phyloP scores from a whole-genome alignment of 2,113 vertebrate genomes.

The Neoarius graeffei region DNA sequence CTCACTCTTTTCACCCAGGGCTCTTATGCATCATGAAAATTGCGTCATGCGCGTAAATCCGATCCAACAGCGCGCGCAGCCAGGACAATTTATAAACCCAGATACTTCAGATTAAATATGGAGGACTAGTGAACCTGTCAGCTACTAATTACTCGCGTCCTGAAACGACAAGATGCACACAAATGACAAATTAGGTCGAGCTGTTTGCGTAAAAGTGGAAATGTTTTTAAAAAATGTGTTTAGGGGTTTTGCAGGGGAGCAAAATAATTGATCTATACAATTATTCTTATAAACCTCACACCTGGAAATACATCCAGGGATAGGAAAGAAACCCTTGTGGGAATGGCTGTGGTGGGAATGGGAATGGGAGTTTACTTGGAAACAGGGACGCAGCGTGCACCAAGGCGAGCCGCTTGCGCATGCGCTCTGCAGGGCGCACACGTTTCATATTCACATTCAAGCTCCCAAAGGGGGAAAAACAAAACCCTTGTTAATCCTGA shows the following conservation, averaged over 20 bases:
- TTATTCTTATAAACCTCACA: not conserved
- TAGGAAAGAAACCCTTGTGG: constrained; percentile 33
- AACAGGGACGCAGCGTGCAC: constrained; percentile 51
- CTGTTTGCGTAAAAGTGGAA: not conserved
- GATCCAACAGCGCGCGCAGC: not conserved
- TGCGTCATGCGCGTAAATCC: not conserved
- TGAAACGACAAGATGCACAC: not conserved
- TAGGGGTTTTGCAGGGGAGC: not conserved
- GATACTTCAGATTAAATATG: not conserved
- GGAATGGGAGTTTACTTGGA: constrained; percentile 62
- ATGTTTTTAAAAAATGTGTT: not conserved
- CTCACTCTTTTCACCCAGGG: not conserved
- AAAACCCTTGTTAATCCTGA: not conserved
- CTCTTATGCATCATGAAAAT: not conserved
- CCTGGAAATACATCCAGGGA: not conserved
- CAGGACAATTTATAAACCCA: not conserved
- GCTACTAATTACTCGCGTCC: too few species aligned
- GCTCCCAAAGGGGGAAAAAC: not conserved
- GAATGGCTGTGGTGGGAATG: constrained; percentile 35
- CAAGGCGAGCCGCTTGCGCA: constrained; percentile 53
- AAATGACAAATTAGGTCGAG: not conserved
- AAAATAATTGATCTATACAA: constrained; percentile 24
- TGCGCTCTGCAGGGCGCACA: constrained; percentile 36
- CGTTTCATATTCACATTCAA: not conserved
- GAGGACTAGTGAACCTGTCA: not conserved